Base-by-base conservation (phyloP, 2,888 invertebrate genomes). In the Drosophila prostipennis region DNA sequence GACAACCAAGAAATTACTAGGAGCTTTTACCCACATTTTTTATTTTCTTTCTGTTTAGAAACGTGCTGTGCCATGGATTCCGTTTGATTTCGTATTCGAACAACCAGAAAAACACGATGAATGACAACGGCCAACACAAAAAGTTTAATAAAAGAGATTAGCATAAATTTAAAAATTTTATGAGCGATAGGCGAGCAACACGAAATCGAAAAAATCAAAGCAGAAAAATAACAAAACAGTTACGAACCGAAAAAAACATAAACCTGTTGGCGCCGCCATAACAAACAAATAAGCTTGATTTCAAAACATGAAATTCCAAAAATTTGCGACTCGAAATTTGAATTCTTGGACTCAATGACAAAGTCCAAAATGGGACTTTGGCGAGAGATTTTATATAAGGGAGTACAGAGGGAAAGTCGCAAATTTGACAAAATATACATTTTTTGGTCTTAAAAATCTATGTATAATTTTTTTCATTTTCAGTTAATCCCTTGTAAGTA, bases 21-120 rank as follows among this genome's bases (percentile, higher is more conserved):
- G 52, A 54, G 53, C 49, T 74, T 19, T 55, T 19, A n/a, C 13
- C 13, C 23, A 11, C 23, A 39, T 42, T 49, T 42, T 32, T 34
- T 29, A 19, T 11, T 54, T 34, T 37, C 36, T n/a, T 42, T 14
- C 26, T 14, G 23, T 34, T 63, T 49, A 53, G 54, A 73, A 73
- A 73, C 65, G 74, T 72, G 72, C 67, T 72, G 19, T 48, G 10
- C 26, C 29, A 53, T 42, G 37, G 14, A 59, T 46, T 46, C 10
- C 54, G 53, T 68, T 58, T 39, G n/a, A 46, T 40, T 65, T 70
- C 64, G 29, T 61, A 63, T 53, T 34, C n/a, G 16, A 3, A 59
- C 65, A 80, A 78, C 64, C 76, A 80, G 81, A 80, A 87, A 85
- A 76, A 87, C 78, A 80, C 45, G 80, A 74, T 29, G 80, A 72